Evolutionary conservation across 2,113 vertebrate species (phyloP).

Genomic region (Phaetusa simplex): DNA sequence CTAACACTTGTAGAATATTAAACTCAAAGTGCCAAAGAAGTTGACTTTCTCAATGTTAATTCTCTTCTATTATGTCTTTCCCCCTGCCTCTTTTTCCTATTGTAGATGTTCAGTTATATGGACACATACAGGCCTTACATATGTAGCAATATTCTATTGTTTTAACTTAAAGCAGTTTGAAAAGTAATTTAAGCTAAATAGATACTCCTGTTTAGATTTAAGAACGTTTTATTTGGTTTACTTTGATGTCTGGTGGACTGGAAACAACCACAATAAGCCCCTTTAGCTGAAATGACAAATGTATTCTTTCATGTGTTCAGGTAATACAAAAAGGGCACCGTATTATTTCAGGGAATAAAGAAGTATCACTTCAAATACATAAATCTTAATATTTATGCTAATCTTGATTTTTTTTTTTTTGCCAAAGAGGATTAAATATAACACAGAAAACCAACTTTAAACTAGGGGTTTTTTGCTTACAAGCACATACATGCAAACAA

Average conservation of each 20-base stretch:
- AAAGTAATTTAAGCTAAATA: background rate
- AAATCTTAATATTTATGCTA: background rate
- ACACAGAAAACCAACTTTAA: background rate
- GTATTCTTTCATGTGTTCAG: background rate
- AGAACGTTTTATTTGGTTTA: background rate
- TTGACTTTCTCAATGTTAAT: background rate
- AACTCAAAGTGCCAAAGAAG: background rate
- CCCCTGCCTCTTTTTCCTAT: background rate
- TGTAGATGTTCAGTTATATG: background rate
- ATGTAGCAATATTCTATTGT: background rate
- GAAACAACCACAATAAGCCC: background rate
- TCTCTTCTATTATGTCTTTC: background rate
- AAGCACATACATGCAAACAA: background rate
- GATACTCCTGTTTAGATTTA: background rate
- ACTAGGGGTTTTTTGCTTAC: accelerated
- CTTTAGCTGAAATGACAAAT: background rate
- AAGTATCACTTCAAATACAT: background rate
- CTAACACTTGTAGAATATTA: background rate
- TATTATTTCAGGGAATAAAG: background rate
- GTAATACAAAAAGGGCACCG: background rate
- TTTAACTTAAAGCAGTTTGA: background rate
- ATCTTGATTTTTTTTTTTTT: background rate
- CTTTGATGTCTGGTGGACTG: background rate
- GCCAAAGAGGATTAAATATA: background rate
- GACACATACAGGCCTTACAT: background rate